phyloP scores from a whole-genome alignment of 53 echinoderm and acorn worm species.

The Mesocentrotus franciscanus region DNA sequence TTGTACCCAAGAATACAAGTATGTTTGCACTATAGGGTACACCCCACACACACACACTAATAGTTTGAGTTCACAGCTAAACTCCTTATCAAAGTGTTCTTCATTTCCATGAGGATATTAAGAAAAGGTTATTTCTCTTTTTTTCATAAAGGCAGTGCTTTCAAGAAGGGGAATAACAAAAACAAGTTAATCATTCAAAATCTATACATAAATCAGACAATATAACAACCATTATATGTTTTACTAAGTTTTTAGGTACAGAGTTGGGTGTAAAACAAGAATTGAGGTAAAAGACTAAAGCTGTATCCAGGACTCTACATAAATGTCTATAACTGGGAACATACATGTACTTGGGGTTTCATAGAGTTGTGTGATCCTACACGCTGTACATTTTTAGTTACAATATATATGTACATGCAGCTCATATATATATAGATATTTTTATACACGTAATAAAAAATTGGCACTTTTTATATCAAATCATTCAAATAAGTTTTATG shows the following conservation, averaged over 20 bases:
- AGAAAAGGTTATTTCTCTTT: neutral
- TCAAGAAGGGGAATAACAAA: neutral
- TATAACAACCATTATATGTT: neutral
- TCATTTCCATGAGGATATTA: neutral
- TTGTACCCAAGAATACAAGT: too few species aligned
- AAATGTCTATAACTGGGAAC: neutral
- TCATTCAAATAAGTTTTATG: constrained; percentile 5
- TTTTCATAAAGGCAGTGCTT: constrained; percentile 1
- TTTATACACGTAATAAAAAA: constrained; percentile 63
- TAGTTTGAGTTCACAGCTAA: neutral
- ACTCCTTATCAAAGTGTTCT: neutral
- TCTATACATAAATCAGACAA: constrained; percentile 1
- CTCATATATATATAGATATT: constrained; percentile 67
- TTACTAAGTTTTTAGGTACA: neutral
- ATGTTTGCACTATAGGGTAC: too few species aligned
- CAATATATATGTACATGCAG: constrained; percentile 65
- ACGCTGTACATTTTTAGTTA: constrained; percentile 48
- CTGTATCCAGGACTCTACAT: neutral
- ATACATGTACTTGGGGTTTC: neutral
- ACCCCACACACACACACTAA: neutral
- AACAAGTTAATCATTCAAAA: neutral
- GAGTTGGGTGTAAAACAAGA: neutral
- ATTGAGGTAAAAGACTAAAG: constrained; percentile 30
- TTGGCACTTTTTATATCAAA: constrained; percentile 66
- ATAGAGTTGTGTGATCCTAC: constrained; percentile 16